Evolutionary conservation across 2,113 vertebrate genomes (phyloP), one percentile per base, ranked within the genome.

Genomic region (Ceyx cyanopectus): DNA sequence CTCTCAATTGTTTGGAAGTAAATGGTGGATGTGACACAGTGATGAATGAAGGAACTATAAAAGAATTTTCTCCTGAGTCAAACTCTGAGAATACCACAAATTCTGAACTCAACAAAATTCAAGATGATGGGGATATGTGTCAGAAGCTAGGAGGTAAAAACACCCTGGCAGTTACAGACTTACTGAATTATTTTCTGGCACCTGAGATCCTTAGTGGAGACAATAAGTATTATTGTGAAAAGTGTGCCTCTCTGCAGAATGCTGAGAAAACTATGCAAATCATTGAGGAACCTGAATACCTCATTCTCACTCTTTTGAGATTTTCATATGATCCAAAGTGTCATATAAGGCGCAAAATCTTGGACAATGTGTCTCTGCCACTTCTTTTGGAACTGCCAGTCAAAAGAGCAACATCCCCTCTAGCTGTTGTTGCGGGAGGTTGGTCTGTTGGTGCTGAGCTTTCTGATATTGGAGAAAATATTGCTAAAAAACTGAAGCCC

Each of bases 151-250:
- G 97, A 72, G 92, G 73, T 50, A 97, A 97, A 85, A 92, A 41
- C 34, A 97, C 98, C 6, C 97, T 98, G 32, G 99, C 99, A 29
- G 98, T 99, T 83, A 98, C 98, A 62, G 99, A 99, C 97, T 97
- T 99, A 90, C 97, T 99, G 37, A 98, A 99, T 97, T 99, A 99
- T 96, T 99, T 99, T 94, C 97, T 99, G 97, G 99, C 99, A 85
- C 98, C 99, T 34, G 99, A 99, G 95, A 99, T 99, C 93, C 98
- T 99, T 54, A 98, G 99, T 74, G 98, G 98, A 82, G 99, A 99
- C 40, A 99, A 99, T 94, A 98, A 98, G 77, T 99, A 99, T 96
- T 99, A 99, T 97, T 99, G 99, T 94, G 99, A 99, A 92, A 99
- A 98, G 93, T 99, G 99, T 95, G 97, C 97, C 91, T 99, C 99